These are phyloP conservation scores for Cantharis nigra DNA, from an alignment of 2,888 invertebrate genomes.

Conservation along the genomic window DNA sequence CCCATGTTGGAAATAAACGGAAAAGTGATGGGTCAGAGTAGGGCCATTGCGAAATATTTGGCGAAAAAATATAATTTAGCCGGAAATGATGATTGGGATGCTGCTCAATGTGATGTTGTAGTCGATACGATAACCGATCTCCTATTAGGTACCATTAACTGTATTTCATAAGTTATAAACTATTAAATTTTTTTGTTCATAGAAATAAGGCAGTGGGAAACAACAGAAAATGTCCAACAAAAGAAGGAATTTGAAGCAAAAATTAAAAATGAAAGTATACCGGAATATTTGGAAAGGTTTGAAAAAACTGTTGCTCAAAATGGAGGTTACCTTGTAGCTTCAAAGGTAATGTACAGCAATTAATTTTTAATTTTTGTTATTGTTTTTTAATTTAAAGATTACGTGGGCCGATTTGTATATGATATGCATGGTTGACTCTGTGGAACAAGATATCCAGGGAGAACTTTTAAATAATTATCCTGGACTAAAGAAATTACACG, in stretches of 20 bases:
- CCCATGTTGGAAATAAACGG: conserved; percentile 67
- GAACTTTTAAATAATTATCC: conserved; percentile 61
- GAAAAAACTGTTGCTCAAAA: background rate
- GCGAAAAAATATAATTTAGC: conserved; percentile 62
- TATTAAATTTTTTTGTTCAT: too few species aligned
- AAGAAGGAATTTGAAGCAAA: background rate
- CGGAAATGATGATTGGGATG: conserved; percentile 61
- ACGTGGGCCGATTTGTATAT: background rate
- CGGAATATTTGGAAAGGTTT: background rate
- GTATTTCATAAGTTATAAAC: background rate
- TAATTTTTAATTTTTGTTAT: background rate
- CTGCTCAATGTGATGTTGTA: conserved; percentile 63
- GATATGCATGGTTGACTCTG: conserved; percentile 52
- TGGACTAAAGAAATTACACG: conserved; percentile 59
- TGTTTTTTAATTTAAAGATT: background rate
- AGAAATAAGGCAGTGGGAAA: background rate
- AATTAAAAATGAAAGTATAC: background rate
- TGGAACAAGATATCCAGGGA: conserved; percentile 67
- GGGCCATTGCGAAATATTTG: conserved; percentile 64
- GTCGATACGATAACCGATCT: conserved; percentile 63
- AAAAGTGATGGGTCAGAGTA: conserved; percentile 62
- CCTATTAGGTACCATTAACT: background rate
- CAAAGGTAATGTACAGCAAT: background rate
- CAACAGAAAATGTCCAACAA: background rate
- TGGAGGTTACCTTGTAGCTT: background rate